Base-by-base conservation (phyloP, 2,797 vertebrate species). In the Channa striata region DNA sequence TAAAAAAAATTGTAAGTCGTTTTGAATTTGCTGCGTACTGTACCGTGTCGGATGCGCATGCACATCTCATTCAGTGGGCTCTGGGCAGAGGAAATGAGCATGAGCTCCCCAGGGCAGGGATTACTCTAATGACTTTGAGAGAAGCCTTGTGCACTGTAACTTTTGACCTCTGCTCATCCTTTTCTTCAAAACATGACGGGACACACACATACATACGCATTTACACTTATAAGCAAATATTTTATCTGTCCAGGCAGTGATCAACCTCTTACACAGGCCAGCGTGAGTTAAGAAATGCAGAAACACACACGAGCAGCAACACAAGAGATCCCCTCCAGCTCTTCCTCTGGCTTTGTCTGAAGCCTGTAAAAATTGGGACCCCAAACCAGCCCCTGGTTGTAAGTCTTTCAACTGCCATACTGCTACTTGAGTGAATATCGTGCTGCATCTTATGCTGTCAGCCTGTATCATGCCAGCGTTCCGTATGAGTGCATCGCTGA, bases 41-140 rank as follows among this genome's bases (percentile, higher is more conserved):
- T 80, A 53, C 69, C 34, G 60, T 60, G 80, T 80, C 71, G 68
- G 87, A 88, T 86, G 75, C 85, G 64, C 72, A 72, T 80, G 67
- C 77, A 76, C 72, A 69, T 81, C 78, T 91, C 77, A 89, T 85
- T 90, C 89, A 77, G 80, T 77, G 72, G 62, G 66, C 68, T 89
- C 78, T 87, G 83, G 73, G 77, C 80, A 82, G 78, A 91, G 92
- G 91, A 94, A 93, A 92, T 94, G 85, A 93, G 87, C 77, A 77
- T 62, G 75, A 87, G 54, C 78, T 89, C 91, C 88, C 88, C 74
- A 78, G 89, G 86, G 87, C 79, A 83, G 77, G 90, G 91, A 93
- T 93, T 93, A 92, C 84, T 91, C 83, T 92, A 90, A 93, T 91
- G 91, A 91, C 91, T 93, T 86, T 90, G 85, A 84, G 79, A 87